phyloP scores from a whole-genome alignment of 2,888 invertebrate species.

The Podotricha telesiphe region DNA sequence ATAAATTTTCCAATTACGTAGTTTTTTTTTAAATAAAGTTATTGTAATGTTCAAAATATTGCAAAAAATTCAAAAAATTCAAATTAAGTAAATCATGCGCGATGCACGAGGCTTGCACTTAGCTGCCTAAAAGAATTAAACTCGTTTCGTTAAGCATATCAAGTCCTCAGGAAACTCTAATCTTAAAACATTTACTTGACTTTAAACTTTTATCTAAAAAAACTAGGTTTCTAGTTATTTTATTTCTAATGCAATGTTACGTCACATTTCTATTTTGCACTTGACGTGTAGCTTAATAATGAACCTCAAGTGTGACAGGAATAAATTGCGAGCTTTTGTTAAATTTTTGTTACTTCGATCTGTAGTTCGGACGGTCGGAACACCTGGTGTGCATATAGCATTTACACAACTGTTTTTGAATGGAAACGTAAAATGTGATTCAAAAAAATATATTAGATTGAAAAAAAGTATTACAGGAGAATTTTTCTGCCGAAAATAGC shows the following conservation, averaged over 20 bases:
- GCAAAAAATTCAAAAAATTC: background rate
- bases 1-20: too few species aligned
- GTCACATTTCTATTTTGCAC: background rate
- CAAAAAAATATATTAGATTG: too few species aligned
- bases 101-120: background rate
- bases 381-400: conserved; percentile 75
- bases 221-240: background rate
- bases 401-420: conserved; percentile 60
- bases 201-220: background rate
- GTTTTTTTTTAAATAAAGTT: background rate
- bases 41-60: background rate
- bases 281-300: background rate
- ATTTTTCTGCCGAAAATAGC: background rate
- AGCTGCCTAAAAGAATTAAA: background rate
- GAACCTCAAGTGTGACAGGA: background rate
- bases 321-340: conserved; percentile 61
- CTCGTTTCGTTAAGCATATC: background rate
- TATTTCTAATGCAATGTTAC: background rate
- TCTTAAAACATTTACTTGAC: background rate
- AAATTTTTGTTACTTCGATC: conserved; percentile 60
- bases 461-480: background rate
- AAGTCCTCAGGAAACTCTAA: background rate
- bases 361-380: conserved; percentile 59
- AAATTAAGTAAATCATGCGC: background rate
- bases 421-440: conserved; percentile 40